Percentiles rank a stretch among this genome's conserved stretches.
These are phyloP conservation scores for Platichthys flesus DNA, from an alignment of 2,113 vertebrate species.

Conservation along the genomic window DNA sequence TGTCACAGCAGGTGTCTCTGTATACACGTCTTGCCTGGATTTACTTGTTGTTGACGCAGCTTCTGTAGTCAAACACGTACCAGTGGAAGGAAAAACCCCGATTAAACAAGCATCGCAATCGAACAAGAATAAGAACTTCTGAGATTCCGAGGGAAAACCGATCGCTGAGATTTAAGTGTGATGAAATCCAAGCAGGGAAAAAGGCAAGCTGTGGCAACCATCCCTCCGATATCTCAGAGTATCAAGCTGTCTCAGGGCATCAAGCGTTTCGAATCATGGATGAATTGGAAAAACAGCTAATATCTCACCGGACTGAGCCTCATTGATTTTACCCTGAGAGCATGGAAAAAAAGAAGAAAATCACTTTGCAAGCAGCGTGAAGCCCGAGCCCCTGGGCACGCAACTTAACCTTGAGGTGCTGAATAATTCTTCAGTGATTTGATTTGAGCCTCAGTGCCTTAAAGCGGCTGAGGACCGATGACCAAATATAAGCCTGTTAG, in stretches of 20 bases:
- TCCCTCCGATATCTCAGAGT: slow-evolving; percentile 43
- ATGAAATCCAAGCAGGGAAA: slow-evolving; percentile 48
- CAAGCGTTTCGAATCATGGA: slow-evolving; percentile 76
- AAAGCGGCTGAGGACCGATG: slow-evolving; percentile 17
- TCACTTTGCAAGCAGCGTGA: slow-evolving; percentile 62
- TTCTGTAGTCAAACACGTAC: slow-evolving; percentile 14
- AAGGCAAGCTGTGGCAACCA: slow-evolving; percentile 39
- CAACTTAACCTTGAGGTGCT: slow-evolving; percentile 69
- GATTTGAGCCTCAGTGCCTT: slow-evolving; percentile 23
- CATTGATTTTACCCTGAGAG: slow-evolving; percentile 73
- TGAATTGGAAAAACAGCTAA: slow-evolving; percentile 72
- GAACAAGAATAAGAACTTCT: slow-evolving; percentile 21
- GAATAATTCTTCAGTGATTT: slow-evolving; percentile 67
- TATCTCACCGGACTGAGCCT: slow-evolving; percentile 67
- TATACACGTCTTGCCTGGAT: slow-evolving; percentile 23
- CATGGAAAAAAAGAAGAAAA: slow-evolving; percentile 65
- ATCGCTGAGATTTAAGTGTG: slow-evolving; percentile 15
- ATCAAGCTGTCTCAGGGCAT: slow-evolving; percentile 49
- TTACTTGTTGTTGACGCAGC: slow-evolving; percentile 13
- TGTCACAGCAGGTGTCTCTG: slow-evolving; percentile 19
- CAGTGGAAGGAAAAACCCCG: slow-evolving; percentile 9
- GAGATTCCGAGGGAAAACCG: background rate
- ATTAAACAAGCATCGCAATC: slow-evolving; percentile 27
- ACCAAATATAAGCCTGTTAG: slow-evolving; percentile 13
- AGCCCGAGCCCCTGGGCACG: slow-evolving; percentile 42